phyloP scores from a whole-genome alignment of 2,888 invertebrate species.

The Bedellia somnulentella region DNA sequence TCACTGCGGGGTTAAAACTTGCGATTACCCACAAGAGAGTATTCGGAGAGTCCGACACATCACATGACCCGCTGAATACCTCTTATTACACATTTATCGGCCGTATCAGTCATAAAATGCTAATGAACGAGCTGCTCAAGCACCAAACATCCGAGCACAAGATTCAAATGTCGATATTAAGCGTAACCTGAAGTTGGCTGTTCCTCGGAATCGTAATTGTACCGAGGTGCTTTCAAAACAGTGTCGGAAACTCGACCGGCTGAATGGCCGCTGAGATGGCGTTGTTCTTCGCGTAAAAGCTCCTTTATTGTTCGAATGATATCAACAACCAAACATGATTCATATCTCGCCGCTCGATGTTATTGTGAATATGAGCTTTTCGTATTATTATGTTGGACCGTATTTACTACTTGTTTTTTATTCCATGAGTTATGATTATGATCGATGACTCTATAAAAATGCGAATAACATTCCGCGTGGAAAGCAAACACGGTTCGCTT shows the following conservation, averaged over 20 bases:
- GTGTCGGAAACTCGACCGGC: conserved; percentile 39
- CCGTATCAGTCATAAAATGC: conserved; percentile 60
- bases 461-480: too few species aligned
- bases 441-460: too few species aligned
- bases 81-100: conserved; percentile 60
- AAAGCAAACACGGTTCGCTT: too few species aligned
- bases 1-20: too few species aligned
- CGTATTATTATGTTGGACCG: too few species aligned
- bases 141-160: conserved; percentile 59
- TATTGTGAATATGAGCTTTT: too few species aligned
- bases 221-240: conserved; percentile 55
- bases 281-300: conserved; percentile 50
- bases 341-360: too few species aligned
- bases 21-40: too few species aligned
- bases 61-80: conserved; percentile 50
- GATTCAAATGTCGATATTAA: conserved; percentile 58
- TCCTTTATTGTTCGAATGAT: conserved; percentile 46
- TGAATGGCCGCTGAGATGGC: conserved; percentile 41
- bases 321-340: conserved; percentile 17
- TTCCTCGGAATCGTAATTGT: conserved; percentile 54
- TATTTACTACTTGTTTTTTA: too few species aligned
- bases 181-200: conserved; percentile 56
- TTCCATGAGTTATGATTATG: too few species aligned
- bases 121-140: conserved; percentile 52
- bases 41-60: conserved; percentile 49